A percentile compares a stretch with the other conserved stretches of the same genome.
phyloP scores from a whole-genome alignment of 2,797 vertebrate species.

The Rhadinocentrus ornatus region DNA sequence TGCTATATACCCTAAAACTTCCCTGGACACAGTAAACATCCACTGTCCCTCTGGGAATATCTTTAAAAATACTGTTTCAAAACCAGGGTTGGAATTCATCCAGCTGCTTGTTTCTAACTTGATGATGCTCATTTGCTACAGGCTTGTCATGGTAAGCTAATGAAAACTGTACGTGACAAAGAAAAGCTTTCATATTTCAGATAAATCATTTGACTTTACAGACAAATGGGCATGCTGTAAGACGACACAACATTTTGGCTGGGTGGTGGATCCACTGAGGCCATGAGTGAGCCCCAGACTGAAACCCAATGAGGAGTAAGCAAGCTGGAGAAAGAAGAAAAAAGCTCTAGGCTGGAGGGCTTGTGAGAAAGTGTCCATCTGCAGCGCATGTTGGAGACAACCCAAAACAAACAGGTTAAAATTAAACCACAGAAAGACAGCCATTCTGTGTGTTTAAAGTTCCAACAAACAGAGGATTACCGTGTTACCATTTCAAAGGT shows the following conservation, averaged over 20 bases:
- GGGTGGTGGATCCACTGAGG: constrained; percentile 28
- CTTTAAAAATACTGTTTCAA: constrained; percentile 47
- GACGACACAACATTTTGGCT: constrained; percentile 41
- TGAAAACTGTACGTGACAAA: constrained; percentile 31
- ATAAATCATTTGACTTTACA: constrained; percentile 13
- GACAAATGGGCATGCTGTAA: constrained; percentile 38
- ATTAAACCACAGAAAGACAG: constrained; percentile 79
- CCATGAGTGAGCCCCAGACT: constrained; percentile 31
- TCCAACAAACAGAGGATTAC: constrained; percentile 75
- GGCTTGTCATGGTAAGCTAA: constrained; percentile 14
- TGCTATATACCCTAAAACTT: constrained; percentile 30
- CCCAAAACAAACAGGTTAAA: constrained; percentile 86
- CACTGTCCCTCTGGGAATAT: constrained; percentile 22
- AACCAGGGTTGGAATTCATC: constrained; percentile 27
- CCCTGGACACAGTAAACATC: constrained; percentile 14
- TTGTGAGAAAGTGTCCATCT: constrained; percentile 81
- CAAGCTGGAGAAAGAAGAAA: constrained; percentile 34
- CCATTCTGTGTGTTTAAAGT: constrained; percentile 71
- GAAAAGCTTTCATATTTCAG: constrained; percentile 19
- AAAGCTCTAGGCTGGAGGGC: constrained; percentile 50
- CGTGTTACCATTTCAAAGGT: constrained; percentile 68
- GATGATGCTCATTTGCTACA: constrained; percentile 33
- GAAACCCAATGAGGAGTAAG: constrained; percentile 37
- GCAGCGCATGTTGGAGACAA: constrained; percentile 70
- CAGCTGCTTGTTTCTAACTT: constrained; percentile 23